Conservation (phyloP, 2,113 vertebrate species). For the Heliornis fulica region DNA sequence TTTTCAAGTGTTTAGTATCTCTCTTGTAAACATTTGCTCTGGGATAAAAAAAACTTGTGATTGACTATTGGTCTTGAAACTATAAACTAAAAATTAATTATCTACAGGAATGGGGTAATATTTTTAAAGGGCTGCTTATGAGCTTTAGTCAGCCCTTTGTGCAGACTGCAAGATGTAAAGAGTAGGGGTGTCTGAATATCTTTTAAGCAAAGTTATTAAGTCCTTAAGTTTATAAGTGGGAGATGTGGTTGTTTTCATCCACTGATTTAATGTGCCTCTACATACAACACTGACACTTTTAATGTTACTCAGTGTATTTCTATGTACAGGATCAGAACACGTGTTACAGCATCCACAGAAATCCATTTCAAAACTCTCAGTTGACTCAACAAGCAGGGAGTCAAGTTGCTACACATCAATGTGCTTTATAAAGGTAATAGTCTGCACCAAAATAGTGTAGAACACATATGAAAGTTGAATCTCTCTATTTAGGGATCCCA, state of each 20-base stretch:
- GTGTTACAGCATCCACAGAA: neutral
- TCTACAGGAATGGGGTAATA: neutral
- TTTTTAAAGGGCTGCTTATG: neutral
- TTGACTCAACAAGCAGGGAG: neutral
- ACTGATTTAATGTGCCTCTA: neutral
- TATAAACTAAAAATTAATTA: neutral
- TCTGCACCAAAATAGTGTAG: neutral
- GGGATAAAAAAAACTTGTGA: neutral
- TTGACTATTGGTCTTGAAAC: neutral
- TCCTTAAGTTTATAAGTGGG: neutral
- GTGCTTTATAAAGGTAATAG: neutral
- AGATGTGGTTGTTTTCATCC: neutral
- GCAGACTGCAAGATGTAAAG: neutral
- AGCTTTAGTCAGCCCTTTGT: neutral
- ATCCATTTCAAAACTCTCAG: neutral
- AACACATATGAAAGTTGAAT: neutral
- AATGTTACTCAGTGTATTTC: neutral
- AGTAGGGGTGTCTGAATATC: neutral
- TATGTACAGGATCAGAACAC: neutral
- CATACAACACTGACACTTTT: neutral
- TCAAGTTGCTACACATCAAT: neutral
- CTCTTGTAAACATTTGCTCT: neutral
- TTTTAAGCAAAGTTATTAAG: neutral
- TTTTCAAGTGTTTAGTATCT: constrained; percentile 15
- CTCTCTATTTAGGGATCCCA: neutral